These are phyloP conservation scores for Hippocampus abdominalis DNA, from an alignment of 2,113 vertebrate species.

Conservation along the genomic window DNA sequence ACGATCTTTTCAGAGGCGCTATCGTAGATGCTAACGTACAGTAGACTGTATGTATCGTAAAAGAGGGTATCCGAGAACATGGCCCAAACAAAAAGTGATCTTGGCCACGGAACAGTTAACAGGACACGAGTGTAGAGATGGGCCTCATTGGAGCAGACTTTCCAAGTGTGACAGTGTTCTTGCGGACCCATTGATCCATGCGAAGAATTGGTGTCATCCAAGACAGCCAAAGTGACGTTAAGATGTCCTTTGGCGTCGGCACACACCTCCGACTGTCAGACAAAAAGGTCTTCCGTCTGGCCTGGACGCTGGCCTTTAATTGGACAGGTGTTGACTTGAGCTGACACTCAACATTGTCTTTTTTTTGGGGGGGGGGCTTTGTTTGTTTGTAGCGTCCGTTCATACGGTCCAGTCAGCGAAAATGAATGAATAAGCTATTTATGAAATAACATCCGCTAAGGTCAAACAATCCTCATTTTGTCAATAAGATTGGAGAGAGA, in stretches of 20 bases:
- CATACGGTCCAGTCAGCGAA: background rate
- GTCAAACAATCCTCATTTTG: background rate
- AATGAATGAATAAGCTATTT: background rate
- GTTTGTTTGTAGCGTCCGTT: background rate
- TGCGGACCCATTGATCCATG: background rate
- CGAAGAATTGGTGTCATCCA: background rate
- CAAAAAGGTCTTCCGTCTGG: conserved; percentile 21
- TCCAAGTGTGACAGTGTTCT: background rate
- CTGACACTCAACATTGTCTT: conserved; percentile 26
- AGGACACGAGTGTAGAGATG: background rate
- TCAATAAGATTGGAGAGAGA: background rate
- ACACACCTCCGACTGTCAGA: conserved; percentile 17
- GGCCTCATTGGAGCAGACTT: background rate
- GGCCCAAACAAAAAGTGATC: background rate
- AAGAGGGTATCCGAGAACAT: background rate
- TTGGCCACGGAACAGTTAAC: background rate
- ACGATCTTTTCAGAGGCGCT: background rate
- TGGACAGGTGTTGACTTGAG: conserved; percentile 17
- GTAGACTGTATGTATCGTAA: background rate
- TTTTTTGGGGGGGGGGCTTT: background rate
- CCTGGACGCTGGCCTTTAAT: conserved; percentile 25
- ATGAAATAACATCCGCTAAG: background rate
- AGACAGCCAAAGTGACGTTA: background rate
- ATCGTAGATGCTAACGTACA: background rate
- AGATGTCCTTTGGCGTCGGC: background rate